phyloP scores from a whole-genome alignment of 1,140 invertebrate species.

The Drosophila nasuta region DNA sequence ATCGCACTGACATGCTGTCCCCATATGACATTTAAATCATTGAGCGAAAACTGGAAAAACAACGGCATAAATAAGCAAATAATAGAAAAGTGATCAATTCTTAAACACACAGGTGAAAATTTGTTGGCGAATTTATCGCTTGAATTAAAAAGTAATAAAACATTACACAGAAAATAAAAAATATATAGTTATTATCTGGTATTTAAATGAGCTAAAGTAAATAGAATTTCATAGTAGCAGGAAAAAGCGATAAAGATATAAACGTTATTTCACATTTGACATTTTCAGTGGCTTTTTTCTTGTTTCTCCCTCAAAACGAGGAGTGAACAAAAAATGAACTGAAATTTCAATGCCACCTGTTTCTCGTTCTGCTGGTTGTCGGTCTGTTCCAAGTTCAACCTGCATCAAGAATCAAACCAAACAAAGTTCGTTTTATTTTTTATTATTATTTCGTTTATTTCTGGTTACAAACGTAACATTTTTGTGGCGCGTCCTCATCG shows the following conservation, averaged over 20 bases:
- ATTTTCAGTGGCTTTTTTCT: neutral
- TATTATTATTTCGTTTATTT: constrained; percentile 24
- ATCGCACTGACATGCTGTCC: constrained; percentile 15
- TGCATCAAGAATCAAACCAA: constrained; percentile 46
- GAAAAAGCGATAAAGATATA: neutral
- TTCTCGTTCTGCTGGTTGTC: constrained; percentile 1
- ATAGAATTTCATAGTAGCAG: neutral
- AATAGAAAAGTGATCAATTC: neutral
- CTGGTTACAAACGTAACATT: constrained; percentile 23
- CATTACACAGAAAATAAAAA: neutral
- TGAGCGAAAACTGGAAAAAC: constrained; percentile 30
- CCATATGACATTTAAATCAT: constrained; percentile 23
- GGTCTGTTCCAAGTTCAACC: constrained; percentile 12
- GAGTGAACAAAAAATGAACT: neutral
- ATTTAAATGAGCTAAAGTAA: neutral
- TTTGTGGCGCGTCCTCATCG: constrained; percentile 24
- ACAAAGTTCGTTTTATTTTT: constrained; percentile 19
- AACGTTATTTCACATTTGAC: neutral
- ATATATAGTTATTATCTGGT: too few relatives aligned
- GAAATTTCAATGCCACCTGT: constrained; percentile 30
- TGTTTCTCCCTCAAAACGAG: neutral
- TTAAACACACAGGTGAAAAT: constrained; percentile 1
- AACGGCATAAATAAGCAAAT: neutral
- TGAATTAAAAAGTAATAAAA: neutral
- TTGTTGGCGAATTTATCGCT: neutral